A percentile compares a stretch with the other conserved stretches of the same genome.
Evolutionary conservation across 2,797 vertebrate genomes (phyloP).

Genomic region (Sebastes matsubarae): DNA sequence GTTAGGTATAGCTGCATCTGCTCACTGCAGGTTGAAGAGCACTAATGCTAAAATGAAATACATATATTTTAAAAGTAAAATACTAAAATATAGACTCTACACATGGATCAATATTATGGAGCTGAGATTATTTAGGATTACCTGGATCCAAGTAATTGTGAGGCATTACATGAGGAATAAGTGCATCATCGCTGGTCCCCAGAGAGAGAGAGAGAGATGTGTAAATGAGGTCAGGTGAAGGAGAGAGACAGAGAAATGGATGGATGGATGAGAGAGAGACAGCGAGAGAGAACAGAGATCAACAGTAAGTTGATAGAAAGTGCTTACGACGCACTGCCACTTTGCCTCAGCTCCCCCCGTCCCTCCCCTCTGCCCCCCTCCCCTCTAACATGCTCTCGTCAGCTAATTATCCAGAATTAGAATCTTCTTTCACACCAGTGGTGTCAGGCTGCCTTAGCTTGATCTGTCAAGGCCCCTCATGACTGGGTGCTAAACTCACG

Average conservation of each 20-base stretch:
- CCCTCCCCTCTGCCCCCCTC: not conserved
- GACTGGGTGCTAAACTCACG: slow-evolving; percentile 85
- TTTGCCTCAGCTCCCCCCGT: slow-evolving; percentile 63
- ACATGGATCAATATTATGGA: not conserved
- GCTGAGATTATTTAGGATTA: not conserved
- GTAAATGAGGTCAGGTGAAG: slow-evolving; percentile 57
- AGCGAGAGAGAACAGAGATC: slow-evolving; percentile 58
- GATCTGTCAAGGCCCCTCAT: slow-evolving; percentile 80
- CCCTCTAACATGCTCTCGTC: slow-evolving; percentile 79
- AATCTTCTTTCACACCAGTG: slow-evolving; percentile 88
- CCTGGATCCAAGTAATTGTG: not conserved
- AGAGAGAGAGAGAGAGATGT: slow-evolving; percentile 8
- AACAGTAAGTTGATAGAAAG: slow-evolving; percentile 81
- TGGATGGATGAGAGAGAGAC: slow-evolving; percentile 32
- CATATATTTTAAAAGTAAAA: not conserved
- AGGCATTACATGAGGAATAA: not conserved
- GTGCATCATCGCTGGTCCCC: not conserved
- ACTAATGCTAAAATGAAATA: not conserved
- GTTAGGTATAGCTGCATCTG: not conserved
- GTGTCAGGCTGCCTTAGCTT: slow-evolving; percentile 85
- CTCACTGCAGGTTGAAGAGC: not conserved
- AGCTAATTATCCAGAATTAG: slow-evolving; percentile 89
- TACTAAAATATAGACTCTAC: not conserved
- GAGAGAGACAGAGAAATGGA: slow-evolving; percentile 34
- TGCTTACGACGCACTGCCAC: slow-evolving; percentile 82